A percentile compares a stretch with the other conserved stretches of the same genome.
Conservation (phyloP, 2,113 vertebrate genomes). For the Sylvietta virens region DNA sequence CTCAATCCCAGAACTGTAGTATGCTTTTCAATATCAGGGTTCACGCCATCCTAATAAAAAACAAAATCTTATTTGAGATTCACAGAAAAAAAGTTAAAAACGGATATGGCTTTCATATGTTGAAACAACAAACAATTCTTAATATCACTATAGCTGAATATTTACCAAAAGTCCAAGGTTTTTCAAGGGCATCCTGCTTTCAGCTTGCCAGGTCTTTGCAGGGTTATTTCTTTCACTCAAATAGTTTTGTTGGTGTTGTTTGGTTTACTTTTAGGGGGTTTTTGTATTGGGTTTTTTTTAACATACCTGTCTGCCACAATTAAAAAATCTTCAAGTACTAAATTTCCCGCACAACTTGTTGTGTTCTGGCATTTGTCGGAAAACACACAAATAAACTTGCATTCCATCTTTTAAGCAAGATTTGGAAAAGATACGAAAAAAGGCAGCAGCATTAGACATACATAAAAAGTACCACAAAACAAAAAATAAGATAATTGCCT, state of each 20-base stretch:
- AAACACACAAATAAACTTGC: background rate
- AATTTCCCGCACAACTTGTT: background rate
- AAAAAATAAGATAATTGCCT: background rate
- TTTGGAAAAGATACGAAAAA: background rate
- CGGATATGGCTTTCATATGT: background rate
- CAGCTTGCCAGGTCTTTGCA: background rate
- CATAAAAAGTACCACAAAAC: background rate
- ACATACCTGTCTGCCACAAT: background rate
- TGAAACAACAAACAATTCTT: background rate
- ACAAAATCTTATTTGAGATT: background rate
- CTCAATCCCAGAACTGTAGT: slow-evolving; percentile 32
- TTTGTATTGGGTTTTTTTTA: background rate
- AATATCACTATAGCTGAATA: background rate
- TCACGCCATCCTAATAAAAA: slow-evolving; percentile 55
- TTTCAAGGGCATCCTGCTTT: background rate
- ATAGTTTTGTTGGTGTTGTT: background rate
- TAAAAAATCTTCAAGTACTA: background rate
- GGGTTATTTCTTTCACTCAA: background rate
- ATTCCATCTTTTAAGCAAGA: background rate
- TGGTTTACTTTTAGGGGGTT: background rate
- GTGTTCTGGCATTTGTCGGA: background rate
- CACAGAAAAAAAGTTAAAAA: background rate
- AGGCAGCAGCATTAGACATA: background rate
- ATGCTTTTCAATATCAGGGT: slow-evolving; percentile 63
- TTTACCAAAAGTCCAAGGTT: background rate